Base-by-base conservation (phyloP, 2,888 invertebrate species). In the Pteria penguin region DNA sequence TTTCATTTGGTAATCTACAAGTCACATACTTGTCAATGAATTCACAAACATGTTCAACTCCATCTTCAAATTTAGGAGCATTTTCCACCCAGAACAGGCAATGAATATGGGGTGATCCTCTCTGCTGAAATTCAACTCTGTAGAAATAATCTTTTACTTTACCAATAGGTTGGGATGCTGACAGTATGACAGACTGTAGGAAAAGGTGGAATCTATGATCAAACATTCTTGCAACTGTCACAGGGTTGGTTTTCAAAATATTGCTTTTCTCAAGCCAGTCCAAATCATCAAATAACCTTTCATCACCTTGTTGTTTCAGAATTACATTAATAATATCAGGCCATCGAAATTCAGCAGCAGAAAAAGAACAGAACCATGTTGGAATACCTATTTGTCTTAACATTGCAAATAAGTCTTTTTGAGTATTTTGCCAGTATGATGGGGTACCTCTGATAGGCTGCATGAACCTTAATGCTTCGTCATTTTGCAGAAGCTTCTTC, bases 191-290 rank as follows among this genome's bases (percentile, higher is more conserved):
- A 11, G 72, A 36, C 26, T 68, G 60, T 66, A 45, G 70, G 52
- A 65, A 83, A 29, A 68, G 58, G 24, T 76, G 77, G 11, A 79
- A 75, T 54, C 79, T 58, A 24, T 78, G 63, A 45, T 79, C 72
- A 73, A 81, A 79, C 81, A 81, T 81, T 55, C 78, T 63, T 24
- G 76, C 78, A 11, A 76, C 81, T 24, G 76, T 78, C 1, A 83
- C 81, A 29, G 80, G 80, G 72, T 82, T 82, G 18, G 58, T 67
- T 24, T 67, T 72, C 1, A 82, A 66, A n/a, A 81, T 36, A 22
- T 70, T 18, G 55, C 78, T 67, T 32, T 79, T 72, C 52, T 72
- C 62, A 24, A 66, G 32, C 81, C 81, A 82, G 18, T 70, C 65
- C n/a, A 76, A 36, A 32, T 78, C 69, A 69, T 65, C 69, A 22